phyloP scores from a whole-genome alignment of 2,113 vertebrate genomes.

The Myrmecophaga tridactyla region DNA sequence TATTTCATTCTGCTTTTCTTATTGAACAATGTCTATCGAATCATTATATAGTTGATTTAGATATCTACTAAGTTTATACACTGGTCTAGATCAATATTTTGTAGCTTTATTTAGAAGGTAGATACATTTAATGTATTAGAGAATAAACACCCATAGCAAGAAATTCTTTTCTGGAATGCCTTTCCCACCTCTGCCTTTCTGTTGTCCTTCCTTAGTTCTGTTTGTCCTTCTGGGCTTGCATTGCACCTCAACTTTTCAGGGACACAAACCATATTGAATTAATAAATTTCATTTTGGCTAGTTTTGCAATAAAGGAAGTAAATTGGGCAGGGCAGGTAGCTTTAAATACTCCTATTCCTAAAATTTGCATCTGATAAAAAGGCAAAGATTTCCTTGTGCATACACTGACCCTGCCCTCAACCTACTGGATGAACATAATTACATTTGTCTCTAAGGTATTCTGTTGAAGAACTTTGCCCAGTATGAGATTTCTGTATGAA shows the following conservation, averaged over 20 bases:
- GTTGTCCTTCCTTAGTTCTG: neutral
- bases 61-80: neutral
- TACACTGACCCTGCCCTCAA: neutral
- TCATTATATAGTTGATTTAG: neutral
- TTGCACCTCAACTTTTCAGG: neutral
- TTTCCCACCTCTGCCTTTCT: neutral
- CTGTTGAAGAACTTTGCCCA: neutral
- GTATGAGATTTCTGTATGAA: neutral
- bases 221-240: neutral
- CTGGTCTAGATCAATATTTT: neutral
- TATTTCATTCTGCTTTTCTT: neutral
- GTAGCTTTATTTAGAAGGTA: neutral
- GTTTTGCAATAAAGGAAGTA: neutral
- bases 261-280: neutral
- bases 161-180: neutral
- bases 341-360: neutral
- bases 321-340: neutral
- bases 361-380: neutral
- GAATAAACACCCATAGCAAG: neutral
- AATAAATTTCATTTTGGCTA: neutral
- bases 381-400: neutral
- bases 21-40: neutral
- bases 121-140: neutral
- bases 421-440: neutral
- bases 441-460: neutral